These are phyloP conservation scores for Hozukius guyotensis DNA, from an alignment of 2,797 vertebrate species.

Conservation along the genomic window DNA sequence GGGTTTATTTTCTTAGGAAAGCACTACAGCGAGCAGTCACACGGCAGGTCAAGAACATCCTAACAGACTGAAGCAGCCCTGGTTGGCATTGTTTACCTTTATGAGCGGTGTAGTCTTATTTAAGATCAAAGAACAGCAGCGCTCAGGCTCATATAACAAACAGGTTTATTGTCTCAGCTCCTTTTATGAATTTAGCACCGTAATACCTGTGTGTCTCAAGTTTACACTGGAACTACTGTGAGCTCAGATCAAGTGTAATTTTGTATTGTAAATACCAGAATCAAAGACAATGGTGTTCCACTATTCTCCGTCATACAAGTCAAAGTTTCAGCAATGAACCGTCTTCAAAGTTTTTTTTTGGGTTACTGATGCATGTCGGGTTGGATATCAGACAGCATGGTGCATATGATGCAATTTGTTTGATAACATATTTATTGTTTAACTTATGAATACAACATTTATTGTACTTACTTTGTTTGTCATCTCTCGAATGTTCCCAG, in stretches of 20 bases:
- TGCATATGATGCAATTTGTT: not conserved
- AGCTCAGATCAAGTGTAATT: constrained; percentile 45
- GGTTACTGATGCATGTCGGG: not conserved
- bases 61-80: not conserved
- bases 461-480: not conserved
- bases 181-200: constrained; percentile 37
- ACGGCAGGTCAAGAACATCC: constrained; percentile 27
- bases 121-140: constrained; percentile 45
- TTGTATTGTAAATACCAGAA: constrained; percentile 21
- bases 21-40: not conserved
- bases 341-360: too few species aligned
- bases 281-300: not conserved
- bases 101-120: constrained; percentile 24
- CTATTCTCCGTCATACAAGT: not conserved
- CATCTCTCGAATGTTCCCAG: constrained; percentile 64
- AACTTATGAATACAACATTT: not conserved
- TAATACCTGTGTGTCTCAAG: constrained; percentile 31
- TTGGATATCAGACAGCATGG: not conserved
- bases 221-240: constrained; percentile 29
- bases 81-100: constrained; percentile 22
- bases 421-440: not conserved
- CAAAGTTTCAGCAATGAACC: not conserved
- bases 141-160: constrained; percentile 53
- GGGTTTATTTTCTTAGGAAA: constrained; percentile 9
- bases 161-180: constrained; percentile 45